Evolutionary conservation across 2,113 vertebrate species (phyloP).

Genomic region (Sphyrna mokarran): DNA sequence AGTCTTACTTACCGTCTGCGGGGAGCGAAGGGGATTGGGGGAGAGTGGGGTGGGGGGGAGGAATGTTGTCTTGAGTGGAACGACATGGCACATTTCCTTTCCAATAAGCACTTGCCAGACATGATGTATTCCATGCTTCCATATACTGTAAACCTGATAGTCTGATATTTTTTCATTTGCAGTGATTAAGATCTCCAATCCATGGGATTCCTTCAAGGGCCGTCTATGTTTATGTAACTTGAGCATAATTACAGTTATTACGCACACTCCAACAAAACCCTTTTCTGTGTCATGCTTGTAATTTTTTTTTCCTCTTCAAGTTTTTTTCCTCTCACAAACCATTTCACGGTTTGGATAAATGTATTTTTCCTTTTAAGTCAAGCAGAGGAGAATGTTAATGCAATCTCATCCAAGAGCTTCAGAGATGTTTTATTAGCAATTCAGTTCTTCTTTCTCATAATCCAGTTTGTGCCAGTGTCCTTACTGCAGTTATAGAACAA

Average conservation of each 20-base stretch:
- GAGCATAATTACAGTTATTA: slow-evolving; percentile 34
- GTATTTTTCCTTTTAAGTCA: background rate
- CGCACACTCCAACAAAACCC: background rate
- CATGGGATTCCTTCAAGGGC: slow-evolving; percentile 12
- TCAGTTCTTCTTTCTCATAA: background rate
- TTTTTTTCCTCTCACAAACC: background rate
- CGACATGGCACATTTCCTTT: slow-evolving; percentile 28
- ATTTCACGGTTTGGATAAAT: background rate
- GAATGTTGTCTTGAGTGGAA: background rate
- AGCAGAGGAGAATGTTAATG: background rate
- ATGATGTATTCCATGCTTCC: slow-evolving; percentile 30
- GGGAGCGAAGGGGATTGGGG: too few species aligned
- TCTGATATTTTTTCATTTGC: slow-evolving; percentile 28
- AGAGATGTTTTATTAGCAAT: background rate
- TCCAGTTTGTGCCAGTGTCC: background rate
- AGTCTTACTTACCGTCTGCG: slow-evolving; percentile 25
- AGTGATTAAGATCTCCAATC: slow-evolving; percentile 28
- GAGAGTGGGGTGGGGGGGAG: background rate
- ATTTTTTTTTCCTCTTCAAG: background rate
- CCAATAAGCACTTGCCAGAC: slow-evolving; percentile 27
- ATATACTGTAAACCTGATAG: slow-evolving; percentile 12
- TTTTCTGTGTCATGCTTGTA: slow-evolving; percentile 1
- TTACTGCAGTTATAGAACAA: background rate
- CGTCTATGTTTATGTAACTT: slow-evolving; percentile 34
- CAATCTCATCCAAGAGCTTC: background rate